phyloP scores from a whole-genome alignment of 2,888 invertebrate species.

The Agriopis leucophaearia region DNA sequence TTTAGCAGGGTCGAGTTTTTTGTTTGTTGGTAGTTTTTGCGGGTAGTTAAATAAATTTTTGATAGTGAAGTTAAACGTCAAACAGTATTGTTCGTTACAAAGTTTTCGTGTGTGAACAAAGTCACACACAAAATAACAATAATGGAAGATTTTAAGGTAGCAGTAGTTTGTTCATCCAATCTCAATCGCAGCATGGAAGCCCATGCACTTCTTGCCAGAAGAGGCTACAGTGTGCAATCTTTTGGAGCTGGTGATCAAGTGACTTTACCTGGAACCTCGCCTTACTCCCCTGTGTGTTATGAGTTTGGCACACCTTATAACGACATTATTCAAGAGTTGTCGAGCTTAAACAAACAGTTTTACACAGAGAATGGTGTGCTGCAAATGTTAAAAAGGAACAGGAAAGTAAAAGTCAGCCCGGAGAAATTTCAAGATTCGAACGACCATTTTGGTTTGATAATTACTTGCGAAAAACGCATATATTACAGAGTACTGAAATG shows the following conservation, averaged over 20 bases:
- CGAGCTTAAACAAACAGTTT: slow-evolving; percentile 95
- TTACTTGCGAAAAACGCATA: slow-evolving; percentile 88
- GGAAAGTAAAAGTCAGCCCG: slow-evolving; percentile 96
- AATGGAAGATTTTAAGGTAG: slow-evolving; percentile 88
- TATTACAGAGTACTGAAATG: too few relatives aligned
- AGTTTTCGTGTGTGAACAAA: too few relatives aligned
- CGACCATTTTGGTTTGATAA: slow-evolving; percentile 97
- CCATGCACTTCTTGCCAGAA: slow-evolving; percentile 98
- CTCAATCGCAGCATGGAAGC: slow-evolving; percentile 99
- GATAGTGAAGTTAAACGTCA: too few relatives aligned
- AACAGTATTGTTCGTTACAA: too few relatives aligned
- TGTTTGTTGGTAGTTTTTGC: too few relatives aligned
- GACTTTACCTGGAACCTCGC: slow-evolving; percentile 97
- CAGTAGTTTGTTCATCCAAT: slow-evolving; percentile 99
- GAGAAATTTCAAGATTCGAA: slow-evolving; percentile 96
- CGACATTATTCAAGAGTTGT: slow-evolving; percentile 96
- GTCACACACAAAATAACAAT: too few relatives aligned
- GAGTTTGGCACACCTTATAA: slow-evolving; percentile 98
- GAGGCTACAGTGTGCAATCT: slow-evolving; percentile 97
- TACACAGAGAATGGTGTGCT: slow-evolving; percentile 99
- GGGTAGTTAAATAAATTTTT: too few relatives aligned
- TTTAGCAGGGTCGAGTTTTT: too few relatives aligned
- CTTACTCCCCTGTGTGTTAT: slow-evolving; percentile 98
- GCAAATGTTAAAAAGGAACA: slow-evolving; percentile 98
- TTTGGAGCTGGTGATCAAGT: slow-evolving; percentile 98